Conservation (phyloP, 2,113 vertebrate genomes). For the Carassius carassius region DNA sequence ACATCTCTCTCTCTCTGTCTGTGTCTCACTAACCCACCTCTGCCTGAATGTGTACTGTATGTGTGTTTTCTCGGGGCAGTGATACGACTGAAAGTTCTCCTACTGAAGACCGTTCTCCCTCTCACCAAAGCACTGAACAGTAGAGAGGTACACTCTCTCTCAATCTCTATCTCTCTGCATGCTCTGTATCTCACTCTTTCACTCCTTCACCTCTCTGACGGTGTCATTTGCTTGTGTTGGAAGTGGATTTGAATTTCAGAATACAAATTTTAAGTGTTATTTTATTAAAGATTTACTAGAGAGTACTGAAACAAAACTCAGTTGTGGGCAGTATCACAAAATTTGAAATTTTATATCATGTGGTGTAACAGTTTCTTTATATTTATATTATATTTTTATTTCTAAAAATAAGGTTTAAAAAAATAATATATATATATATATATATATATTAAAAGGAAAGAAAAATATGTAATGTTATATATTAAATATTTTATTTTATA, state of each 20-base stretch:
- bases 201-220: conserved; percentile 1
- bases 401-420: too few relatives aligned
- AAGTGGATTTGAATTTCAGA: neutral
- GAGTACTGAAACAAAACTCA: neutral
- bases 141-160: conserved; percentile 92
- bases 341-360: neutral
- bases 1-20: conserved; percentile 41
- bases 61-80: conserved; percentile 86
- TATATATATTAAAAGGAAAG: too few relatives aligned
- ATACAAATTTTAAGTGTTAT: neutral
- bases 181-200: conserved; percentile 25
- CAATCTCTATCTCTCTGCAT: conserved; percentile 15
- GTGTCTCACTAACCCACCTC: conserved; percentile 72
- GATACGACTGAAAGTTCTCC: conserved; percentile 96
- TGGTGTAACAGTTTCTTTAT: too few relatives aligned
- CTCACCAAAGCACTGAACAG: conserved; percentile 98
- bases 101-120: conserved; percentile 95
- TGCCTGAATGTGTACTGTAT: conserved; percentile 44
- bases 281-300: neutral
- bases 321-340: neutral
- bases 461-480: too few relatives aligned
- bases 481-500: too few relatives aligned
- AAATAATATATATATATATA: too few relatives aligned
- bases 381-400: too few relatives aligned
- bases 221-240: conserved; percentile 19